Evolutionary conservation across 2,888 invertebrate species (phyloP), one percentile per base, ranked within the genome.

Genomic region (Carterocephalus palaemon): DNA sequence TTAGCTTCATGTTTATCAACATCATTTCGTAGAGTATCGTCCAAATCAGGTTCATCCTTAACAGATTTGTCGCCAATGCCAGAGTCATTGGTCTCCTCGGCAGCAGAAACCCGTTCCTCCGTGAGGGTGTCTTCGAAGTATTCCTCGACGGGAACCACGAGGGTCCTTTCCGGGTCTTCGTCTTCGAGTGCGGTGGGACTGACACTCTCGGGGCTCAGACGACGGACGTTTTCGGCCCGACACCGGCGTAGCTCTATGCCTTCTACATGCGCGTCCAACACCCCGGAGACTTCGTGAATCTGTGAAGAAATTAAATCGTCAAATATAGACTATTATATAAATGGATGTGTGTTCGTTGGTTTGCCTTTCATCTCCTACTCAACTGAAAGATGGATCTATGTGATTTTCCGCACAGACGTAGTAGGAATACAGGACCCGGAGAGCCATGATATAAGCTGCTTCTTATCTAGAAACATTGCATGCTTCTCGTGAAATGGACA

Each of bases 271-370:
- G 62, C 75, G 56, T 83, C 78, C 1, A 86, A 54, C 3, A 84
- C 70, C 1, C 68, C 68, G 0, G 85, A 85, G 6, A 82, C 84
- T 61, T 81, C 84, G 2, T 84, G 79, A 0, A 86, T 54, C 86
- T 87, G 58, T 7, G 17, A 51, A 32, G 8, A 26, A 8, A 28
- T 29, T 22, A 8, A 24, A 17, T n/a, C n/a, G n/a, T n/a, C n/a
- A n/a, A n/a, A n/a, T n/a, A n/a, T n/a, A n/a, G n/a, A 4, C 13
- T n/a, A 17, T 16, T 7, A 8, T 17, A 15, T 16, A 17, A 8
- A 6, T 24, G 3, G 24, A 24, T 4, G 19, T 19, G 3, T 19
- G 6, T 19, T 6, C 19, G 24, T 6, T 3, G 24, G n/a, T n/a
- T n/a, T n/a, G n/a, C n/a, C n/a, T n/a, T n/a, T n/a, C n/a, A n/a